Percentiles rank a stretch among this genome's conserved stretches.
These are phyloP conservation scores for Loxodonta africana DNA, from an alignment of 2,113 vertebrate genomes.

Conservation along the genomic window DNA sequence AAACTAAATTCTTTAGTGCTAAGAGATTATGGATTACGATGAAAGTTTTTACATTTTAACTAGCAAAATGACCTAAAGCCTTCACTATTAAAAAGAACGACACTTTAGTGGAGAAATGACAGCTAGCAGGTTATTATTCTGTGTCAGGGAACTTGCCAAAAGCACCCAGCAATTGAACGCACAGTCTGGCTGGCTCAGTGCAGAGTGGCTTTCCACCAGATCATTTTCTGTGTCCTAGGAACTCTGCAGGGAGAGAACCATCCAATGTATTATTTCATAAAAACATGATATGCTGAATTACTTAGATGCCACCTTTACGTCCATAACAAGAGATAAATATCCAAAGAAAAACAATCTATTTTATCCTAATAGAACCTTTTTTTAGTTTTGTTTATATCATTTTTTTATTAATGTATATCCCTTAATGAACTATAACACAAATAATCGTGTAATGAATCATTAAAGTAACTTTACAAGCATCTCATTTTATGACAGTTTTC, in stretches of 20 bases:
- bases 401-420: not conserved
- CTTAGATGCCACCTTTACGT: constrained; percentile 68
- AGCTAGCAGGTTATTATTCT: not conserved
- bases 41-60: not conserved
- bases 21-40: not conserved
- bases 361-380: constrained; percentile 58
- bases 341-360: constrained; percentile 68
- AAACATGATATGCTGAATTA: constrained; percentile 59
- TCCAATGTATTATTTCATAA: constrained; percentile 71
- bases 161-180: not conserved
- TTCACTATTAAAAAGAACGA: not conserved
- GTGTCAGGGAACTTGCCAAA: not conserved
- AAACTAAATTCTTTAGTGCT: not conserved
- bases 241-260: constrained; percentile 62
- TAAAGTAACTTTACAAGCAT: constrained; percentile 72
- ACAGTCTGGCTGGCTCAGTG: not conserved
- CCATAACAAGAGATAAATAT: constrained; percentile 56
- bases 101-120: not conserved
- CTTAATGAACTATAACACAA: constrained; percentile 67
- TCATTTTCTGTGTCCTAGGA: not conserved
- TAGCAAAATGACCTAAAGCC: not conserved
- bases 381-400: constrained; percentile 72
- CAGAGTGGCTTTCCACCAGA: not conserved
- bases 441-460: constrained; percentile 66
- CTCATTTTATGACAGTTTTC: constrained; percentile 70